Evolutionary conservation across 2,113 vertebrate genomes (phyloP).

Genomic region (Hydropotes inermis): DNA sequence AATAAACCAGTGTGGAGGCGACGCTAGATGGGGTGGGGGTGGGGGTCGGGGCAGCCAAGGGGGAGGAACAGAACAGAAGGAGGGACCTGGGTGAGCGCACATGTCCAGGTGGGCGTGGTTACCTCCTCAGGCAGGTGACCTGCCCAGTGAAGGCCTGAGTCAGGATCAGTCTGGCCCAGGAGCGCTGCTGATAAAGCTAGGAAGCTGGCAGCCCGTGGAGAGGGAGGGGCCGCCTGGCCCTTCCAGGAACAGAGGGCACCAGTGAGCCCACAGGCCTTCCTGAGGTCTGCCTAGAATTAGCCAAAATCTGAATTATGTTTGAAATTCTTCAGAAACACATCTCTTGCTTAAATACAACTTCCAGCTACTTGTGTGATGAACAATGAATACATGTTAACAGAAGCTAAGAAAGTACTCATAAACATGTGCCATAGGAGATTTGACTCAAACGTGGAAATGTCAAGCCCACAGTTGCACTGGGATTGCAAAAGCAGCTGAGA

Average conservation of each 20-base stretch:
- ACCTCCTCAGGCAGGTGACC: neutral
- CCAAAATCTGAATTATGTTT: neutral
- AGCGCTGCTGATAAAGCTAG: neutral
- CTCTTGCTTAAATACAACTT: neutral
- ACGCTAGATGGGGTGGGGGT: rapidly evolving
- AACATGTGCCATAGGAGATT: neutral
- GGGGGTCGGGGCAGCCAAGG: rapidly evolving
- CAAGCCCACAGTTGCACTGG: neutral
- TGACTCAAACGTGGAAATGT: neutral
- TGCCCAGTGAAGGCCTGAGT: no score
- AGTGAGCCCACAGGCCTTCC: neutral
- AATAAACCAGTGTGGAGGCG: neutral
- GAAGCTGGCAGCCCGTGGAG: neutral
- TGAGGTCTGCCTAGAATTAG: neutral
- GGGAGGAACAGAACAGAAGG: neutral
- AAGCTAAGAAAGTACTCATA: neutral
- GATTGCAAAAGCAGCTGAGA: neutral
- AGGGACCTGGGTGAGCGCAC: rapidly evolving
- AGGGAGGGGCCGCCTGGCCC: no score
- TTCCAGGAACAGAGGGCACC: rapidly evolving
- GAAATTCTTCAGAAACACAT: neutral
- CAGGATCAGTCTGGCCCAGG: no score
- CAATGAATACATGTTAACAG: neutral
- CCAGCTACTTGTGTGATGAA: neutral
- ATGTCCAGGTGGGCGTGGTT: rapidly evolving